Base-by-base conservation (phyloP, 2,797 vertebrate genomes). In the Tokudaia muenninki region DNA sequence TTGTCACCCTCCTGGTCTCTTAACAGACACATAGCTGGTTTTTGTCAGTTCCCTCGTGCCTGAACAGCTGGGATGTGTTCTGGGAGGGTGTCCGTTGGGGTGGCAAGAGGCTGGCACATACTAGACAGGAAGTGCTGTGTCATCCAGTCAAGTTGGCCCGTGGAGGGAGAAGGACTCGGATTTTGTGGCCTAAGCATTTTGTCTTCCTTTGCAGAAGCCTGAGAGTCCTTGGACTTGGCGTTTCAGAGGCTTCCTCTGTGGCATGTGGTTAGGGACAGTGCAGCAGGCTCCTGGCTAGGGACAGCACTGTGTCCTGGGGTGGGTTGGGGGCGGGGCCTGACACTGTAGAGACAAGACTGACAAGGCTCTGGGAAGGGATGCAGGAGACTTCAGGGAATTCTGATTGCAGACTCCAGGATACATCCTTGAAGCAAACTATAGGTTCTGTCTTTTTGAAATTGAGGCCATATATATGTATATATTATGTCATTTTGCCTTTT, bases 141-240 rank as follows among this genome's bases (percentile, higher is more conserved):
- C 50, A 3, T 0, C 7, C 3, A 72, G 47, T 19, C 2, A 3
- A 22, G 29, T 44, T 70, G 52, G 94, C 52, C 26, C n/a, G 21
- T 10, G 47, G 83, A 52, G 41, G 81, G 95, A 77, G 3, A 1
- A 84, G 52, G 34, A 65, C 37, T 79, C 16, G 2, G 3, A 44
- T 72, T 87, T 29, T 50, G 72, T 82, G 44, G 87, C 92, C 67
- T 75, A 16, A 92, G 91, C 72, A 26, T 29, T 95, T 89, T 90
- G 55, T 67, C 67, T 96, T 88, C 57, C 2, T 0, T 34, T 82
- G 55, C 44, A 65, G n/a, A 44, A 26, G 55, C 50, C 72, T 9
- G 1, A 21, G 79, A 94, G 63, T 21, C 52, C 82, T 37, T 19
- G 47, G 31, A 22, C 50, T 88, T 61, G 92, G 84, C 74, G 41